These are phyloP conservation scores for Dinomys branickii DNA, from an alignment of 2,113 vertebrate genomes.

Conservation along the genomic window DNA sequence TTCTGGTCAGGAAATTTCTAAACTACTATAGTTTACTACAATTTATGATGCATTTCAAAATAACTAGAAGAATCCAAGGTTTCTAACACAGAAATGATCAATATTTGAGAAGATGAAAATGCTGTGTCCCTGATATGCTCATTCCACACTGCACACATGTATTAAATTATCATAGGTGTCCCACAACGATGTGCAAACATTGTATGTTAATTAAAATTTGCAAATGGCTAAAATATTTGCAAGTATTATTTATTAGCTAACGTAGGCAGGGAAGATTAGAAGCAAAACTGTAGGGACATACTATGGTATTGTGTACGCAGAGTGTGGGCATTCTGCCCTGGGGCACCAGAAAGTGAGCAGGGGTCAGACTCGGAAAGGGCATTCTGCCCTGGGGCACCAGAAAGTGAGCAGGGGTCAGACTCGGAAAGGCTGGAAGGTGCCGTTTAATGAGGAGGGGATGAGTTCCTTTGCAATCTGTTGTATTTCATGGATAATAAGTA, in stretches of 20 bases:
- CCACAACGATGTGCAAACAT: background rate
- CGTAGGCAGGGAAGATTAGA: background rate
- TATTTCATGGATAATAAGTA: background rate
- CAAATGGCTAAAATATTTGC: constrained; percentile 18
- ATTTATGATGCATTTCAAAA: background rate
- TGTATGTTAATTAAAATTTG: background rate
- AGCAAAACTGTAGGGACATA: background rate
- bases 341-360: background rate
- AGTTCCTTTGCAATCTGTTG: constrained; percentile 19
- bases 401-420: background rate
- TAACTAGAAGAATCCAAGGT: background rate
- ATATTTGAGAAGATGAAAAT: background rate
- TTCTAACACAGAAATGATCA: background rate
- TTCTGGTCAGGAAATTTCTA: background rate
- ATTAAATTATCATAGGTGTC: background rate
- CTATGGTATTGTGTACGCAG: constrained; percentile 40
- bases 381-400: background rate
- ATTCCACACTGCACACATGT: background rate
- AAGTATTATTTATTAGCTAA: background rate
- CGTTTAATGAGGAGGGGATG: background rate
- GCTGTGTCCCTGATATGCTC: background rate
- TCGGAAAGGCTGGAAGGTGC: background rate
- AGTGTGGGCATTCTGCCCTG: background rate
- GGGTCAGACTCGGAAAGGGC: background rate
- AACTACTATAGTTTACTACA: background rate